Percentiles rank a stretch among this genome's conserved stretches.
Conservation (phyloP, 1,140 invertebrate species). For the Drosophila ambigua region DNA sequence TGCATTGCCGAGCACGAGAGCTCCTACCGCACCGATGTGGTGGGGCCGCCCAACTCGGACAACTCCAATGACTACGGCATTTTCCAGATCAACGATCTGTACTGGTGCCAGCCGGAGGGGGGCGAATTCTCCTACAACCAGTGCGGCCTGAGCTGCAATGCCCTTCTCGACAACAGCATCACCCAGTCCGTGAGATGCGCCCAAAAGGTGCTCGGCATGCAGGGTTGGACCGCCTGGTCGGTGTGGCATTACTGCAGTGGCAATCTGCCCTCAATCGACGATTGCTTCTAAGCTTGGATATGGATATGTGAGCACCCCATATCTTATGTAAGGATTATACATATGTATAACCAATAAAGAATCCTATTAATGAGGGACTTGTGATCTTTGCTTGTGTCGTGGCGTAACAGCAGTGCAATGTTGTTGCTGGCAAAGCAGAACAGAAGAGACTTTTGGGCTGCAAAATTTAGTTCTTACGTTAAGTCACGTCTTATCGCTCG, state of each 20-base stretch:
- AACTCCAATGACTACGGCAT: conserved; percentile 71
- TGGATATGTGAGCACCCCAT: no score
- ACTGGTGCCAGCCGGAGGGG: conserved; percentile 68
- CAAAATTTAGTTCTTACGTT: no score
- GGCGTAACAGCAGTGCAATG: no score
- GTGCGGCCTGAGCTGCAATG: conserved; percentile 42
- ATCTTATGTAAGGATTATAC: no score
- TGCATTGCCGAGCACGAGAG: conserved; percentile 67
- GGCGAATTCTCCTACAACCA: conserved; percentile 53
- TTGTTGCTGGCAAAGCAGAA: no score
- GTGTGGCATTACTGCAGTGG: conserved; percentile 54
- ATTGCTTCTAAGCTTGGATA: conserved; percentile 58
- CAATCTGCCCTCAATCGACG: conserved; percentile 48
- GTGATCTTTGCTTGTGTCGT: no score
- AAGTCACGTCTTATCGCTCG: no score
- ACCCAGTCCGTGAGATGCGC: conserved; percentile 56
- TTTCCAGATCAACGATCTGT: conserved; percentile 74
- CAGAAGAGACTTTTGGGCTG: no score
- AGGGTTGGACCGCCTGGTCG: conserved; percentile 67
- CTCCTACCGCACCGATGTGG: conserved; percentile 47
- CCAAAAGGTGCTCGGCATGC: conserved; percentile 38
- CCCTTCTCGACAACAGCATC: conserved; percentile 49
- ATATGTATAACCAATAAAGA: no score
- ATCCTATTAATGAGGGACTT: no score
- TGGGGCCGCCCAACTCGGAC: conserved; percentile 56